These are phyloP conservation scores for Raja brachyura DNA, from an alignment of 2,113 vertebrate genomes.

Conservation along the genomic window DNA sequence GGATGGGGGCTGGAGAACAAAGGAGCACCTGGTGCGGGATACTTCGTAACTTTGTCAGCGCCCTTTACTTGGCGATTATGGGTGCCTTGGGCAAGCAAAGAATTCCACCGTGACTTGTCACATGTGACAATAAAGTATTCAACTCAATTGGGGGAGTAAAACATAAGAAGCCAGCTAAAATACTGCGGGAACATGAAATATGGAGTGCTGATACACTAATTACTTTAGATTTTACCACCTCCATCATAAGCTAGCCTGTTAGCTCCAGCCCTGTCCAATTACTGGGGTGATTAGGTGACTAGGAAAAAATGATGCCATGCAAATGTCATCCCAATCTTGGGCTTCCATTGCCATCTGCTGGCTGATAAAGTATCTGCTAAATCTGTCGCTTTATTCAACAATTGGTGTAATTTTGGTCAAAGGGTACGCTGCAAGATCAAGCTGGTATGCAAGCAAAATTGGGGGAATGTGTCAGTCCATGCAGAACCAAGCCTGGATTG, in stretches of 20 bases:
- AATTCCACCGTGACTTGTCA: no score
- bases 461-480: no score
- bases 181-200: background rate
- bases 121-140: no score
- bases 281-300: background rate
- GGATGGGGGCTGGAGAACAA: no score
- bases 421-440: no score
- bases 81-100: no score
- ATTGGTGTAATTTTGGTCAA: background rate
- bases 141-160: background rate
- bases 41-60: no score
- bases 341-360: conserved; percentile 1
- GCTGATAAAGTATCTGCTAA: background rate
- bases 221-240: background rate
- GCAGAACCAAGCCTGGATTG: no score
- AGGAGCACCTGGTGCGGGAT: no score
- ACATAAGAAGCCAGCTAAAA: background rate
- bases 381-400: background rate
- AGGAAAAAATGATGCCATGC: background rate
- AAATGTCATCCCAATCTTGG: background rate
- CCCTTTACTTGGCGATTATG: no score
- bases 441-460: no score
- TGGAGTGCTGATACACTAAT: no score
- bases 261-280: background rate
- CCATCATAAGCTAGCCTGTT: background rate